These are phyloP conservation scores for Cephus cinctus DNA, from an alignment of 1,140 invertebrate species.

Conservation along the genomic window DNA sequence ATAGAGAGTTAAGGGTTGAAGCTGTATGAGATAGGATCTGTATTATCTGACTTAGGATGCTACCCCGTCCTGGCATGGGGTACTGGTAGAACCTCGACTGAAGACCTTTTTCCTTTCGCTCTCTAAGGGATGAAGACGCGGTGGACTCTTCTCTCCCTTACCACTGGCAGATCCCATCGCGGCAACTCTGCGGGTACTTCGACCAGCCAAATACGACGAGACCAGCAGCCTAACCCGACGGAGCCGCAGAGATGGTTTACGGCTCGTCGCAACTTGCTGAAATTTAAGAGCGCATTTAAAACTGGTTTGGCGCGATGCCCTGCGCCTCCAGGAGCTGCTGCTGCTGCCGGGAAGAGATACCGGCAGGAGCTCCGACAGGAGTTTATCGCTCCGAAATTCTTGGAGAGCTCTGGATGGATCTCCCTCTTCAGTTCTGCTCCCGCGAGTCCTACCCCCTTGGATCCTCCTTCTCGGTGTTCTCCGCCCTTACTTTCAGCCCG, in stretches of 20 bases:
- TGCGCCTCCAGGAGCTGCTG: slow-evolving; percentile 40
- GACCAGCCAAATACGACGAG: slow-evolving; percentile 42
- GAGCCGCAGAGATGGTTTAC: slow-evolving; percentile 53
- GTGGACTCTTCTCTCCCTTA: no score
- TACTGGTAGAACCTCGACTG: no score
- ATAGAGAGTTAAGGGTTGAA: no score
- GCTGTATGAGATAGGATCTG: no score
- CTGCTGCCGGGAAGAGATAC: slow-evolving; percentile 46
- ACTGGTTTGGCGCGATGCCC: slow-evolving; percentile 56
- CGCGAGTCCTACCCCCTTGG: slow-evolving; percentile 18
- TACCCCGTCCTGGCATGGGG: no score
- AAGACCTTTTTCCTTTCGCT: no score
- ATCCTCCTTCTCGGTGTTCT: no score
- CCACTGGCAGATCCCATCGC: slow-evolving; percentile 37
- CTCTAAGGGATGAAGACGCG: no score
- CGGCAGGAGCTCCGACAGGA: slow-evolving; percentile 46
- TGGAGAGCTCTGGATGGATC: slow-evolving; percentile 53
- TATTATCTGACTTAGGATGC: no score
- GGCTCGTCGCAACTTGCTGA: slow-evolving; percentile 52
- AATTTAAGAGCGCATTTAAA: slow-evolving; percentile 58
- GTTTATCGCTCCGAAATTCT: slow-evolving; percentile 55
- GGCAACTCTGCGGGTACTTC: slow-evolving; percentile 43
- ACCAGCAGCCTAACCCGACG: slow-evolving; percentile 43
- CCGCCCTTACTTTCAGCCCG: no score
- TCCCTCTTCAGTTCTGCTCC: slow-evolving; percentile 43